A percentile compares a stretch with the other conserved stretches of the same genome.
These are phyloP conservation scores for Phrynocephalus vlangalii DNA, from an alignment of 2,797 vertebrate genomes.

Conservation along the genomic window DNA sequence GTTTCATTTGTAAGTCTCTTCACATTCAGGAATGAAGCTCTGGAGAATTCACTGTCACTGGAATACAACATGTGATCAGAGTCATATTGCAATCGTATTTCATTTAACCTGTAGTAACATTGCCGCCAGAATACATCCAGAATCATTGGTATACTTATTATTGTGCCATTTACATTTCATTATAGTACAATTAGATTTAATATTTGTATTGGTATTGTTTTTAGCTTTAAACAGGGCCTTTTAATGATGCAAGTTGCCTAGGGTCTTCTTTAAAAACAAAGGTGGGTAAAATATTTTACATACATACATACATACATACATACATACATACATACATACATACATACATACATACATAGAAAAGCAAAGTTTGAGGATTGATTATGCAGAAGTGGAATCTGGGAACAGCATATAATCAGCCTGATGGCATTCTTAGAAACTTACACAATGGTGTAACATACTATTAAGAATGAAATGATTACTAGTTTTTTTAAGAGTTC, in stretches of 20 bases:
- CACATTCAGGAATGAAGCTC: too few relatives aligned
- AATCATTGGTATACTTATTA: background rate
- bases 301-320: too few relatives aligned
- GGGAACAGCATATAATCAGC: background rate
- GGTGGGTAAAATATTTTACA: too few relatives aligned
- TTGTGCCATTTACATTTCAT: background rate
- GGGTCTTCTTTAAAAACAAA: too few relatives aligned
- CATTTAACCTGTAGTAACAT: background rate
- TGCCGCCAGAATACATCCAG: background rate
- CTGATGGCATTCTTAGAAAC: background rate
- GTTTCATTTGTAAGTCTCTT: too few relatives aligned
- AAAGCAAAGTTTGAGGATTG: background rate
- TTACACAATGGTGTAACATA: background rate
- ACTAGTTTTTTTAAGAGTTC: slow-evolving; percentile 11
- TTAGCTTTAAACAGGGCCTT: too few relatives aligned
- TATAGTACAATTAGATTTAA: too few relatives aligned
- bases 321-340: too few relatives aligned
- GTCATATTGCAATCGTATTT: too few relatives aligned
- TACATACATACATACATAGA: too few relatives aligned
- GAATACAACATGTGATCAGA: background rate
- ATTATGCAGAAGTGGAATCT: background rate
- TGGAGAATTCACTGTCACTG: background rate
- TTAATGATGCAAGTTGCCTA: too few relatives aligned
- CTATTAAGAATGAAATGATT: background rate
- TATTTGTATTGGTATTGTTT: too few relatives aligned